Percentiles rank a stretch among this genome's conserved stretches.
These are phyloP conservation scores for Telmatherina bonti DNA, from an alignment of 2,797 vertebrate species.

Conservation along the genomic window DNA sequence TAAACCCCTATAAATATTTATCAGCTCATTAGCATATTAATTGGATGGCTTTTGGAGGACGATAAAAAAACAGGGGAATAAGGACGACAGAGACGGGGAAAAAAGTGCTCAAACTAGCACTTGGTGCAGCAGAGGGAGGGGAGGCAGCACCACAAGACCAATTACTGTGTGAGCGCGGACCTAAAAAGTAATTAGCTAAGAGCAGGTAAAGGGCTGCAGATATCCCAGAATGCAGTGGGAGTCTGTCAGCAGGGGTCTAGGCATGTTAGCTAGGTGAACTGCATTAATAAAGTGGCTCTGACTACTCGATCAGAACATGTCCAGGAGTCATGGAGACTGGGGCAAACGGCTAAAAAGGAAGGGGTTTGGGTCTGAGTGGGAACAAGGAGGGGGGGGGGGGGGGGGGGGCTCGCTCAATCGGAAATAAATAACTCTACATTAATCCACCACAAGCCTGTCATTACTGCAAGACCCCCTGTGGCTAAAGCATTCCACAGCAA, in stretches of 20 bases:
- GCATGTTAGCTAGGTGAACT: constrained; percentile 80
- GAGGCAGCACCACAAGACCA: constrained; percentile 82
- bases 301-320: constrained; percentile 48
- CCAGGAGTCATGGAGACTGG: constrained; percentile 62
- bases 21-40: constrained; percentile 99
- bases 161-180: constrained; percentile 65
- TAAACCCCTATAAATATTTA: constrained; percentile 99
- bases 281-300: constrained; percentile 65
- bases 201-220: constrained; percentile 76
- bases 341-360: constrained; percentile 34
- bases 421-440: constrained; percentile 84
- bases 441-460: constrained; percentile 80
- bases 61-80: constrained; percentile 82
- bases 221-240: constrained; percentile 85
- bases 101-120: constrained; percentile 78
- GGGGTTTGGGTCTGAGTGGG: constrained; percentile 13
- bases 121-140: constrained; percentile 65
- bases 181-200: constrained; percentile 82
- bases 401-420: constrained; percentile 68
- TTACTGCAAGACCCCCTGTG: constrained; percentile 80
- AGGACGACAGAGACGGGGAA: constrained; percentile 61
- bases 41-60: constrained; percentile 91
- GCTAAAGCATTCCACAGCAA: constrained; percentile 80
- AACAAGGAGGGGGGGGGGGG: constrained; percentile 2
- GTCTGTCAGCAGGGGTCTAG: constrained; percentile 82